phyloP scores from a whole-genome alignment of 35 echinoderm and acorn worm species.

The Ophiothrix spiculata region DNA sequence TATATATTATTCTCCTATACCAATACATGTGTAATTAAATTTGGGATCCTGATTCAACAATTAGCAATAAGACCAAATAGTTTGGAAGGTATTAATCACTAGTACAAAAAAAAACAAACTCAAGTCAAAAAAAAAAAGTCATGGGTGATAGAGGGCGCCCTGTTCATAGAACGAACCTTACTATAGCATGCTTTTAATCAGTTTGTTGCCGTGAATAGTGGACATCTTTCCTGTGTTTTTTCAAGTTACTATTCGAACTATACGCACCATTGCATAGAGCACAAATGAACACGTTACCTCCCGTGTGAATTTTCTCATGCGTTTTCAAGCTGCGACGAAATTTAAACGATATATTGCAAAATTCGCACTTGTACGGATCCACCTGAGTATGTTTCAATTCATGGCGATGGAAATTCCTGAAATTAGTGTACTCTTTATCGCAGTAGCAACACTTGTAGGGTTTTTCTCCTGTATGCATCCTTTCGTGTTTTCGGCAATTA shows the following conservation, averaged over 20 bases:
- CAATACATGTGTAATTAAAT: too few relatives aligned
- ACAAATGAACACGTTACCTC: neutral
- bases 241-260: neutral
- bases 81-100: too few relatives aligned
- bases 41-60: too few relatives aligned
- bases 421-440: conserved; percentile 8
- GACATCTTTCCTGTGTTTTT: neutral
- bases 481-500: conserved; percentile 1
- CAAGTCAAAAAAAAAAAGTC: too few relatives aligned
- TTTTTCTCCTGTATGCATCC: conserved; percentile 33
- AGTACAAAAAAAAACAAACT: too few relatives aligned
- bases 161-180: too few relatives aligned
- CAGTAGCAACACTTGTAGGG: conserved; percentile 25
- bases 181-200: too few relatives aligned
- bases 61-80: too few relatives aligned
- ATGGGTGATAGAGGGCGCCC: too few relatives aligned
- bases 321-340: neutral
- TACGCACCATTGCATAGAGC: neutral
- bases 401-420: neutral
- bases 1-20: too few relatives aligned
- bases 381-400: conserved; percentile 16
- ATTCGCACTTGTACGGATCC: conserved; percentile 19
- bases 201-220: too few relatives aligned
- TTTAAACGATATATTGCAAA: conserved; percentile 12
- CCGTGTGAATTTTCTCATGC: conserved; percentile 33